Conservation (phyloP, 2,113 vertebrate genomes). For the Hippocampus barbouri region DNA sequence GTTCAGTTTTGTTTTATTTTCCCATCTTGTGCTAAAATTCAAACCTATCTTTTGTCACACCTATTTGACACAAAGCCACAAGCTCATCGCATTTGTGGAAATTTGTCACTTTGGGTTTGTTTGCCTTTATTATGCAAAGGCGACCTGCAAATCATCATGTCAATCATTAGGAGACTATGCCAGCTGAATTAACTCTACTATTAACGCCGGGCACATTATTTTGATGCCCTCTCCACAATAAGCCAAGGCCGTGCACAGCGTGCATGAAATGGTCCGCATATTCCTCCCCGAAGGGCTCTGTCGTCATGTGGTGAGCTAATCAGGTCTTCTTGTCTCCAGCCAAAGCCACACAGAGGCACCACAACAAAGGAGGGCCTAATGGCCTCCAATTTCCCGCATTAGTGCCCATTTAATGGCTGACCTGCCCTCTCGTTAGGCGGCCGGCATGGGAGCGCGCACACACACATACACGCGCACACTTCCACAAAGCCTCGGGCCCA, state of each 20-base stretch:
- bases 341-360: conserved; percentile 59
- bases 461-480: conserved; percentile 22
- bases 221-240: not conserved
- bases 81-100: no score
- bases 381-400: conserved; percentile 75
- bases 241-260: conserved; percentile 6
- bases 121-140: not conserved
- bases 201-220: not conserved
- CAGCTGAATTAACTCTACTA: not conserved
- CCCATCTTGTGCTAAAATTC: no score
- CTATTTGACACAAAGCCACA: not conserved
- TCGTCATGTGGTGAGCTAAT: conserved; percentile 59
- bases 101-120: not conserved
- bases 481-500: conserved; percentile 35
- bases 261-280: conserved; percentile 45
- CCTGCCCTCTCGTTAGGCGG: conserved; percentile 70
- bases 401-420: conserved; percentile 72
- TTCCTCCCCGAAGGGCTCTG: conserved; percentile 25
- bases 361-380: conserved; percentile 72
- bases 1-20: no score
- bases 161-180: not conserved
- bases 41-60: not conserved
- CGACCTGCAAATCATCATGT: not conserved
- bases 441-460: conserved; percentile 58
- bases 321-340: conserved; percentile 61